Evolutionary conservation across 1,140 invertebrate species (phyloP), one percentile per base, ranked within the genome.

Genomic region (Propsilocerus akamusi): DNA sequence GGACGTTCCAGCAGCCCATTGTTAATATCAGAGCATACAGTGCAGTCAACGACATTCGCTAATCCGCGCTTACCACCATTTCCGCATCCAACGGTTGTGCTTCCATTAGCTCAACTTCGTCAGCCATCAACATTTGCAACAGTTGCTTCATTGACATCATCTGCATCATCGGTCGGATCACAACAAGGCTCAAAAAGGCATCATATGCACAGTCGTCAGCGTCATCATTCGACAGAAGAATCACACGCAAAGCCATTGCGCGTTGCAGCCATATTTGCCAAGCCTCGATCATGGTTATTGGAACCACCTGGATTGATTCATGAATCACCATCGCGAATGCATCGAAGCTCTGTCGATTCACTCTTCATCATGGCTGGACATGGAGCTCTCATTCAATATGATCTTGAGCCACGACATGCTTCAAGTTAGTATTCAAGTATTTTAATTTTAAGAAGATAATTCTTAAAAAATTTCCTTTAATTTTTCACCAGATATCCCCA

Each of bases 11-110:
- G 81, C 58, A 89, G 86, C 57, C 88, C 89, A 1, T 74, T 83
- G 0, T 72, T 78, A 14, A 67, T 71, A 34, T 62, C 64, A 7
- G 63, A 69, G 52, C 61, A 71, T 51, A 67, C 68, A 26, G 58
- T 72, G n/a, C 70, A 70, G 56, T 41, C 62, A 48, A 73, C 85
- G 53, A 84, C 86, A 49, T 88, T 83, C 65, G 80, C 83, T 51
- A 92, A 93, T 71, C 86, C 88, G 12, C 76, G 90, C 46, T 69
- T 91, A 58, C 87, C 90, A 26, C 88, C 90, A 1, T 94, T 85
- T 67, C 87, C 90, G 20, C 78, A 84, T 62, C 87, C 91, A 17
- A 80, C 78, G 12, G 75, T 82, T 14, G 63, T 88, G 1, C 70
- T 77, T 53, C 85, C 92, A 8, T 62, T 95, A 34, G 85, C 86